phyloP scores from a whole-genome alignment of 2,797 vertebrate genomes.

The Paguma larvata region DNA sequence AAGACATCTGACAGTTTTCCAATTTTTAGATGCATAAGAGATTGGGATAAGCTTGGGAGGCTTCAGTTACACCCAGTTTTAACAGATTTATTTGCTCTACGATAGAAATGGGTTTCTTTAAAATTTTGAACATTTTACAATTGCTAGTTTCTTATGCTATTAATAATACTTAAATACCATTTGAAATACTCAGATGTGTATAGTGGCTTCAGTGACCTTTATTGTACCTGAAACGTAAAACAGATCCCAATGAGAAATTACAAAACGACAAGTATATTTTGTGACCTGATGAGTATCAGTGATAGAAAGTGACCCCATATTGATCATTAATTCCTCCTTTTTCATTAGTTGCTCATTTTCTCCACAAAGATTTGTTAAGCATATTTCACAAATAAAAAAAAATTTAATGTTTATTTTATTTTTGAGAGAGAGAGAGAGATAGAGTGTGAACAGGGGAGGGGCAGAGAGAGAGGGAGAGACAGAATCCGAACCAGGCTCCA shows the following conservation, averaged over 20 bases:
- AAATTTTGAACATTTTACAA: constrained; percentile 84
- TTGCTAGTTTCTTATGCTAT: constrained; percentile 83
- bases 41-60: constrained; percentile 56
- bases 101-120: constrained; percentile 77
- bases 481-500: too few relatives aligned
- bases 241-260: not conserved
- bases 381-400: too few relatives aligned
- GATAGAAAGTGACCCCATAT: not conserved
- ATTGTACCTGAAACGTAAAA: constrained; percentile 7
- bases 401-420: too few relatives aligned
- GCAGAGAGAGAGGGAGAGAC: too few relatives aligned
- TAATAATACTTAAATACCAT: constrained; percentile 82
- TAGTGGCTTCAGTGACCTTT: not conserved
- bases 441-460: too few relatives aligned
- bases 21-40: constrained; percentile 62
- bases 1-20: constrained; percentile 71
- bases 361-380: not conserved
- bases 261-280: not conserved
- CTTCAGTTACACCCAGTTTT: constrained; percentile 71
- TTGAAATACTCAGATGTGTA: constrained; percentile 60
- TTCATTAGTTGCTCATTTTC: not conserved
- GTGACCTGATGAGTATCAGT: not conserved
- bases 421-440: too few relatives aligned
- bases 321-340: not conserved
- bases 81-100: constrained; percentile 81